A percentile compares a stretch with the other conserved stretches of the same genome.
Evolutionary conservation across 2,888 invertebrate genomes (phyloP).

Genomic region (Hirtodrosophila alboralis): DNA sequence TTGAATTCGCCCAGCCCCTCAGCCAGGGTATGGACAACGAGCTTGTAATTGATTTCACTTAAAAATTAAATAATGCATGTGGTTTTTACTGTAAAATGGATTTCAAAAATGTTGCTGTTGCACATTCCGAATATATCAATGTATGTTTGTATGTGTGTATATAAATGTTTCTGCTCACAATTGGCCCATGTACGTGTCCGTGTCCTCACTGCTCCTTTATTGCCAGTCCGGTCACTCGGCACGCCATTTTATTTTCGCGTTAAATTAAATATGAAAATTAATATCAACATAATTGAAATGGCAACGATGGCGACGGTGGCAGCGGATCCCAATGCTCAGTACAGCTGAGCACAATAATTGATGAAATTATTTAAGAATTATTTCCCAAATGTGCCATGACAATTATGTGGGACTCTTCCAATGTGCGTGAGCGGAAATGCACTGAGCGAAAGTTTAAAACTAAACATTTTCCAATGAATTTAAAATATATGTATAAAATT

Average conservation of each 20-base stretch:
- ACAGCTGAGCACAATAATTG: constrained; percentile 67
- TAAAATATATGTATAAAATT: too few species aligned
- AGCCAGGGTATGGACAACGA: constrained; percentile 40
- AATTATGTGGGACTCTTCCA: constrained; percentile 64
- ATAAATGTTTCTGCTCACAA: constrained; percentile 8
- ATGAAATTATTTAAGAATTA: constrained; percentile 79
- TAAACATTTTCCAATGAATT: too few species aligned
- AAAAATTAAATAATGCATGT: constrained; percentile 79
- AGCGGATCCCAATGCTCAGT: constrained; percentile 5
- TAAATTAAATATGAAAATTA: constrained; percentile 80
- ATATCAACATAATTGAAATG: constrained; percentile 80
- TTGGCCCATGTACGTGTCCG: background rate
- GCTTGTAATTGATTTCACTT: constrained; percentile 78
- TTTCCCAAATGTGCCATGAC: constrained; percentile 74
- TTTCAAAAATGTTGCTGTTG: constrained; percentile 62
- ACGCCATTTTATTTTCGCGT: constrained; percentile 62
- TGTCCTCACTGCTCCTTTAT: constrained; percentile 4
- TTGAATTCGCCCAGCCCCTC: constrained; percentile 20
- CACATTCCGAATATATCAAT: too few species aligned
- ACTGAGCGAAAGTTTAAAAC: constrained; percentile 38
- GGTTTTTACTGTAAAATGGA: constrained; percentile 79
- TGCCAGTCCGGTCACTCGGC: constrained; percentile 32
- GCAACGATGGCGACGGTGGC: constrained; percentile 41
- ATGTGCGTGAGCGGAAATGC: constrained; percentile 27
- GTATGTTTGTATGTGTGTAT: too few species aligned